phyloP scores from a whole-genome alignment of 2,113 vertebrate genomes.

The Coreoperca whiteheadi region DNA sequence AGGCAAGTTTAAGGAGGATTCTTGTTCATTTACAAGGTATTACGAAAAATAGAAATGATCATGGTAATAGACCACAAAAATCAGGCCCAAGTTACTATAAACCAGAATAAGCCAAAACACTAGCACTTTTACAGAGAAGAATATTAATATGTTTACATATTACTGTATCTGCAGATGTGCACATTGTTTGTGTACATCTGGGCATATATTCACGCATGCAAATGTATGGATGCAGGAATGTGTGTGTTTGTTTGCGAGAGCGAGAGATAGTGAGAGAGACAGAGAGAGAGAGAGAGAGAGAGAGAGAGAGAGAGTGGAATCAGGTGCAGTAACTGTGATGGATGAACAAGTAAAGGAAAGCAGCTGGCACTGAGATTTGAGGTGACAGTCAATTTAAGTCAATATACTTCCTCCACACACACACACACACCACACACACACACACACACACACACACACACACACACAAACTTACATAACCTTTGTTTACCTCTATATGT shows the following conservation, averaged over 20 bases:
- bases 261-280: neutral
- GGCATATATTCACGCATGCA: neutral
- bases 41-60: neutral
- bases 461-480: neutral
- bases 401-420: slow-evolving; percentile 20
- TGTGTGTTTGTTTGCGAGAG: neutral
- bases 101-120: neutral
- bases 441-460: slow-evolving; percentile 10
- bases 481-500: neutral
- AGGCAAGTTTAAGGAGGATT: too few relatives aligned
- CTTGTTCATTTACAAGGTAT: neutral
- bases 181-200: neutral
- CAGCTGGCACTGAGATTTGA: slow-evolving; percentile 52
- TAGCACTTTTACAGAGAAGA: neutral
- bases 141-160: neutral
- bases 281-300: neutral
- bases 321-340: slow-evolving; percentile 36
- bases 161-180: neutral
- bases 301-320: neutral
- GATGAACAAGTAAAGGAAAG: slow-evolving; percentile 50
- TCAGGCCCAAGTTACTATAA: neutral
- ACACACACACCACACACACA: neutral
- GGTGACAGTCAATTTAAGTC: slow-evolving; percentile 64
- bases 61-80: neutral
- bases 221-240: neutral